Evolutionary conservation across 2,888 invertebrate species (phyloP), one percentile per base, ranked within the genome.

Genomic region (Zhuqinia jingwanae): DNA sequence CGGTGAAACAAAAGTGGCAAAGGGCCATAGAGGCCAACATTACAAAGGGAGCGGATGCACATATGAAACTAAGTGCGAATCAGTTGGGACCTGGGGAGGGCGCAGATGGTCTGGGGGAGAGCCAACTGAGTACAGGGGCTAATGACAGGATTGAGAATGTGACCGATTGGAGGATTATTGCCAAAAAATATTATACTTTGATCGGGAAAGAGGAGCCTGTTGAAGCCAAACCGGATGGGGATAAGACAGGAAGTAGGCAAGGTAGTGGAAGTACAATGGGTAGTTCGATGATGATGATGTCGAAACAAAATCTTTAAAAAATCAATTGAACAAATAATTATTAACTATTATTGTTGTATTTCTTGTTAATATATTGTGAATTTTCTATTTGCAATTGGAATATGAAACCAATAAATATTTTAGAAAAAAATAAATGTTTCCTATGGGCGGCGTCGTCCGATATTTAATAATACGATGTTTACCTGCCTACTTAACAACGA

Each of bases 161-260:
- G 10, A 96, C 96, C 1, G 97, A 97, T 92, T 98, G 97, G 97
- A 97, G 97, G 91, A 94, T 95, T 2, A 97, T 97, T 85, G 96
- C 97, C 27, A 96, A 96, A 93, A 97, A 97, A 92, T 98, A 97
- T 92, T 94, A 97, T 27, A 95, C 96, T 0, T 93, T 97, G 11
- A 94, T 95, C 89, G 95, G 95, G 20, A 93, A 93, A 76, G 93
- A 93, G 25, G 94, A 94, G 87, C 95, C 95, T 60, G 63, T 50
- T 0, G 75, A 60, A 22, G 75, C 73, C 8, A 45, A 45, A 3
- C 27, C 22, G 17, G 58, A 63, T 13, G 20, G 17, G 10, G 70
- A 70, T 20, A 70, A 70, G 17, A 42, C 25, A 5, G 70, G 70
- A 42, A 17, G 17, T 45, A 17, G 70, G 45, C 70, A 45, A 6